These are phyloP conservation scores for Cyrtodaria siliqua DNA, from an alignment of 2,888 invertebrate species.

Conservation along the genomic window DNA sequence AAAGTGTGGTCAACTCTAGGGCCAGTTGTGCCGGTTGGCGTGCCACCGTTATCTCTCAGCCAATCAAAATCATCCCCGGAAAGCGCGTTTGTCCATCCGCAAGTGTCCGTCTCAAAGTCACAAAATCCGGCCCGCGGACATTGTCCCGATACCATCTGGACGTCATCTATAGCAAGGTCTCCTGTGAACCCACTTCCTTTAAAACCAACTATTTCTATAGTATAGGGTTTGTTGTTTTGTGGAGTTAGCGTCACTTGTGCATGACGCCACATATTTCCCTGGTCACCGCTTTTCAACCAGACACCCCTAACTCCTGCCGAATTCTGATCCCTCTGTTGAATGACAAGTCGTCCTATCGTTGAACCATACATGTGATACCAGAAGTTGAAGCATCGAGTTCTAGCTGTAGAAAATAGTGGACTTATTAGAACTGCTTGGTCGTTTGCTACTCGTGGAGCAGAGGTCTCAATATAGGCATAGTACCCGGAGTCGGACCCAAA, in stretches of 20 bases:
- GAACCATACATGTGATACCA: constrained; percentile 84
- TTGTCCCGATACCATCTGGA: constrained; percentile 66
- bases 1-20: constrained; percentile 79
- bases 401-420: constrained; percentile 56
- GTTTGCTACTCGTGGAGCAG: constrained; percentile 65
- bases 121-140: constrained; percentile 81
- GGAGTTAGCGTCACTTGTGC: constrained; percentile 64
- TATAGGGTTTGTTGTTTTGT: constrained; percentile 40
- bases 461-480: constrained; percentile 79
- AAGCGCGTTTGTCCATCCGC: constrained; percentile 77
- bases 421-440: constrained; percentile 78
- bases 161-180: constrained; percentile 84
- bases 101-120: constrained; percentile 84
- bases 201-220: constrained; percentile 73
- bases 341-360: constrained; percentile 78
- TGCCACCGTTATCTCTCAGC: constrained; percentile 77
- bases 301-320: constrained; percentile 45
- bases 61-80: constrained; percentile 82
- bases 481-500: constrained; percentile 85
- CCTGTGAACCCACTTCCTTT: constrained; percentile 73
- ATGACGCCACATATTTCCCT: constrained; percentile 78
- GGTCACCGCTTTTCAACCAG: constrained; percentile 74
- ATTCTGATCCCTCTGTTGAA: constrained; percentile 71
- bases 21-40: constrained; percentile 73
- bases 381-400: constrained; percentile 78